Evolutionary conservation across 2,113 vertebrate genomes (phyloP).

Genomic region (Regulus satrapa): DNA sequence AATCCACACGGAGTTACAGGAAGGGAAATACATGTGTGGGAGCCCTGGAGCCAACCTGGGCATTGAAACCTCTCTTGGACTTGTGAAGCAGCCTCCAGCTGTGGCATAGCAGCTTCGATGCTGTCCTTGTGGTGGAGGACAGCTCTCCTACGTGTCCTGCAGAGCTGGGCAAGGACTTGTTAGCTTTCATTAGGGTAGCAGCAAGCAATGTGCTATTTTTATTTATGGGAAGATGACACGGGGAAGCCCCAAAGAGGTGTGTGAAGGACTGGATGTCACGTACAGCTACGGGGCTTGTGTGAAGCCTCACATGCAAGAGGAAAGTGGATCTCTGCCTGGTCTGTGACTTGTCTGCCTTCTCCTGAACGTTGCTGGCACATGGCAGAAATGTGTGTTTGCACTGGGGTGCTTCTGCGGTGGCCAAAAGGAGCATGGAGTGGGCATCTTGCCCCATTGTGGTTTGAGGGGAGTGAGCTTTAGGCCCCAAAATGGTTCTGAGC

Average conservation of each 20-base stretch:
- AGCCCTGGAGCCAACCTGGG: not conserved
- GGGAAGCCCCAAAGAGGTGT: not conserved
- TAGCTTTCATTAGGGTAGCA: not conserved
- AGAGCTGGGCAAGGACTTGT: not conserved
- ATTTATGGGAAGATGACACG: not conserved
- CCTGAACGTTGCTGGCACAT: not conserved
- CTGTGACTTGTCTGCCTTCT: not conserved
- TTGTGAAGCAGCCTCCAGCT: not conserved
- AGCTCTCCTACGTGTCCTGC: not conserved
- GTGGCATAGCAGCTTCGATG: not conserved
- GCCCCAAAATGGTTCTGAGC: not conserved
- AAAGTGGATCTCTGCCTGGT: not conserved
- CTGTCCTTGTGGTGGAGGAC: not conserved
- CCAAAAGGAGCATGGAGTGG: not conserved
- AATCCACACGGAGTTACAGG: not conserved
- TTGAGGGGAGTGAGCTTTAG: not conserved
- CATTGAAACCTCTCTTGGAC: not conserved
- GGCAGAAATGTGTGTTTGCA: not conserved
- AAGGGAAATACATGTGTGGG: not conserved
- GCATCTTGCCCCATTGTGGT: not conserved
- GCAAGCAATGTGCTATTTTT: not conserved
- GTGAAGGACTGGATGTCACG: not conserved
- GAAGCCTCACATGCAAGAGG: not conserved
- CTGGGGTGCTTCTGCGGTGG: not conserved
- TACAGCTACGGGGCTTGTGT: not conserved